Evolutionary conservation across 2,797 vertebrate genomes (phyloP), one percentile per base, ranked within the genome.

Genomic region (Siniperca undulata): DNA sequence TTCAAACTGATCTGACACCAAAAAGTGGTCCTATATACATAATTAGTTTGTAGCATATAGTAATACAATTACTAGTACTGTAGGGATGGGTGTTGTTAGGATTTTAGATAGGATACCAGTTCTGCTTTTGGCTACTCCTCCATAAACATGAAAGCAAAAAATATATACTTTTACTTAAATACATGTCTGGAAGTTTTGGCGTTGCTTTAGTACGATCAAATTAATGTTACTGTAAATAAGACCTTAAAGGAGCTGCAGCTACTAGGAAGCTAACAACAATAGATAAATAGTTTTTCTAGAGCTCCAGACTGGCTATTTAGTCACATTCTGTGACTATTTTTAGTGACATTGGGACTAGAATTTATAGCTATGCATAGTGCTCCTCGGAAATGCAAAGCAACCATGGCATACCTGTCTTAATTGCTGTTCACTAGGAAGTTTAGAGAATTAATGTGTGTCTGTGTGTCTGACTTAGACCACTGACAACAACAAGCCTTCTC

Each of bases 401-500:
- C 80, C 13, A 6, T n/a, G 16, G 7, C 22, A 48, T 22, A 20
- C 20, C n/a, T 0, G 2, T 77, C 27, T 66, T 60, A 34, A 64
- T 62, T 64, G 7, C 42, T 53, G 9, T 59, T 60, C 38, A 65
- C 1, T 62, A 34, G 34, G 4, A 68, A 61, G 61, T 84, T 65
- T n/a, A 44, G 19, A 46, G 14, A 53, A 27, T 40, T 46, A 24
- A 20, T 65, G 5, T 30, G 30, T 46, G 27, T 61, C 19, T 64
- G 10, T 67, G 52, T 58, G 27, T 68, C 53, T 27, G 42, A 14
- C 34, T 24, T 30, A 50, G 5, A 72, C 53, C 40, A 48, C 68
- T 67, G 66, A 24, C 7, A 56, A 78, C 61, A 86, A 60, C 58
- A 76, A 62, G 13, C 44, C 20, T 17, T 48, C 62, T 72, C 13